Base-by-base conservation (phyloP, 2,888 invertebrate genomes). In the Latrodectus elegans region DNA sequence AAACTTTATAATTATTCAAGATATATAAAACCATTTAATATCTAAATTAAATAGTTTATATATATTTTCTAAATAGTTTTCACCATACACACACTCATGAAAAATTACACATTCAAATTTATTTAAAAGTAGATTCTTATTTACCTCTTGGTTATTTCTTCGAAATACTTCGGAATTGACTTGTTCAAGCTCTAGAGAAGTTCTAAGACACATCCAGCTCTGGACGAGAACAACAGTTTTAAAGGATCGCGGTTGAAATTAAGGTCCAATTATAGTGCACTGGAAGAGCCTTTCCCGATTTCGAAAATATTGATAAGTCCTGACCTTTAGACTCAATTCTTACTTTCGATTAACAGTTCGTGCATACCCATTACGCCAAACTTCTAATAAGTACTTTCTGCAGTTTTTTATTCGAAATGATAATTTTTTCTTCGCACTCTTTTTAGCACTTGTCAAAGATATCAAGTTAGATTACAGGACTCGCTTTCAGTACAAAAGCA, bases 221-320 rank as follows among this genome's bases (percentile, higher is more conserved):
- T 1, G 51, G 68, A 38, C 55, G 71, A 17, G 67, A 15, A 60
- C 71, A 38, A 79, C 49, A n/a, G 79, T 60, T 49, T 71, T 79
- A 79, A 79, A 79, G 79, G 79, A 79, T 60, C 49, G 53, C 14
- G 17, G 71, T 51, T 60, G 38, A 49, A 55, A 55, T 60, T 70
- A 38, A 22, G 60, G 26, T 14, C 79, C 79, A 79, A 79, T 79
- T 79, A 79, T 79, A 79, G 79, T 60, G 60, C 60, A 38, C 55
- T 49, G 71, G 8, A 55, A 67, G 68, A 67, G 77, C 53, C 77
- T 68, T 77, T 55, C 77, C 67, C 68, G 52, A 38, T 77, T 67
- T 77, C 77, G 77, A 77, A 67, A 77, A 53, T 52, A 52, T 22
- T 71, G 79, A 79, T 79, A 79, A 79, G 60, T 12, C 26, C n/a